These are phyloP conservation scores for Lophura nycthemera DNA, from an alignment of 2,113 vertebrate genomes.

Conservation along the genomic window DNA sequence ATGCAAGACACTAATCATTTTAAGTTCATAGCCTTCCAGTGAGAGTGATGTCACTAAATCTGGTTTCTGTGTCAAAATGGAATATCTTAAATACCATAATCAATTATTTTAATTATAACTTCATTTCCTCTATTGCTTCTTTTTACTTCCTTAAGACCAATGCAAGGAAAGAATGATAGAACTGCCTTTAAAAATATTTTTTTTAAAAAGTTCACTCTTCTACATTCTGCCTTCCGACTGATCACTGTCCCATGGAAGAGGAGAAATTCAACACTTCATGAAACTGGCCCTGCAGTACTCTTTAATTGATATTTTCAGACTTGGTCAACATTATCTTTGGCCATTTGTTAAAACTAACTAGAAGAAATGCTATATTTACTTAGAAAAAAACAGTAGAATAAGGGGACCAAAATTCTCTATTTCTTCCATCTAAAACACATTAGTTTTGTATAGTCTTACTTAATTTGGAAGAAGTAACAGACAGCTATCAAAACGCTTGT, in stretches of 20 bases:
- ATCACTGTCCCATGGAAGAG: not conserved
- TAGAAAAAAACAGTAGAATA: not conserved
- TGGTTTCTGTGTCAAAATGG: not conserved
- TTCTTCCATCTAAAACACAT: not conserved
- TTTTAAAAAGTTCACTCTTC: not conserved
- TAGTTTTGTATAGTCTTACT: not conserved
- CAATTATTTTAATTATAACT: conserved; percentile 32
- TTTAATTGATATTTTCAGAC: not conserved
- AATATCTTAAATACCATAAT: not conserved
- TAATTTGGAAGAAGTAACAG: not conserved
- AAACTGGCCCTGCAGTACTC: not conserved
- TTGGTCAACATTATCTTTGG: not conserved
- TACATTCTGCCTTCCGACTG: not conserved
- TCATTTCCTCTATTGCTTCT: not conserved
- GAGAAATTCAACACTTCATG: not conserved
- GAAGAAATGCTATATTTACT: not conserved
- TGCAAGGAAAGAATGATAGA: not conserved
- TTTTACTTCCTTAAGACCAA: not conserved
- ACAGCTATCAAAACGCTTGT: not conserved
- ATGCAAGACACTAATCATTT: not conserved
- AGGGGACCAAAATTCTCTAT: accelerated
- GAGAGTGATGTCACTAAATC: not conserved
- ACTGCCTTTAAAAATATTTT: not conserved
- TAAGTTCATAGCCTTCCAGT: not conserved
- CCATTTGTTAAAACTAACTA: not conserved